Evolutionary conservation across 2,797 vertebrate genomes (phyloP).

Genomic region (Buceros bicornis): DNA sequence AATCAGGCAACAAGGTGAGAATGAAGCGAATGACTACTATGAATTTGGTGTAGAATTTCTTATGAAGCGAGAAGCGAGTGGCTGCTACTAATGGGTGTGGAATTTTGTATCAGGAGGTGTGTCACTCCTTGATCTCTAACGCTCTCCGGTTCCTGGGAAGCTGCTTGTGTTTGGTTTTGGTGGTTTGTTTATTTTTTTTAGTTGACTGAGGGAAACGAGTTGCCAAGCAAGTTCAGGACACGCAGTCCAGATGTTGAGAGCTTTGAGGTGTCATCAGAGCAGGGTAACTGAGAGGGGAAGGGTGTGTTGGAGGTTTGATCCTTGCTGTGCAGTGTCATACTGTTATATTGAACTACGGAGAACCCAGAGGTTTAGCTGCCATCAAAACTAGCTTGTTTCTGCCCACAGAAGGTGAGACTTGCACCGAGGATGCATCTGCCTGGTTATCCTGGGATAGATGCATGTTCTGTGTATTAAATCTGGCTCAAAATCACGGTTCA

Average conservation of each 20-base stretch:
- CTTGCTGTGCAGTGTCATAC: rapidly evolving
- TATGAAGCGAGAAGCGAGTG: not conserved
- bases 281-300: not conserved
- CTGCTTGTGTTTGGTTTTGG: not conserved
- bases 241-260: rapidly evolving
- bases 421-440: rapidly evolving
- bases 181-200: not conserved
- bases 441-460: not conserved
- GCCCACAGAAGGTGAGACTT: not conserved
- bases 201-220: not conserved
- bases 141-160: not conserved
- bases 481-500: not conserved
- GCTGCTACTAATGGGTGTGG: not conserved
- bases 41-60: too few species aligned
- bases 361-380: not conserved
- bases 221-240: not conserved
- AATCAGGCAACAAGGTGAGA: not conserved
- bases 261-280: not conserved
- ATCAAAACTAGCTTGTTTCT: not conserved
- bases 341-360: not conserved
- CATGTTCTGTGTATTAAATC: rapidly evolving
- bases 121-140: not conserved
- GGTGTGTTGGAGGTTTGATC: not conserved
- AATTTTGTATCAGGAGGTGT: not conserved
- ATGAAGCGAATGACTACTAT: not conserved